Conservation (phyloP, 2,113 vertebrate species). For the Erinaceus europaeus region DNA sequence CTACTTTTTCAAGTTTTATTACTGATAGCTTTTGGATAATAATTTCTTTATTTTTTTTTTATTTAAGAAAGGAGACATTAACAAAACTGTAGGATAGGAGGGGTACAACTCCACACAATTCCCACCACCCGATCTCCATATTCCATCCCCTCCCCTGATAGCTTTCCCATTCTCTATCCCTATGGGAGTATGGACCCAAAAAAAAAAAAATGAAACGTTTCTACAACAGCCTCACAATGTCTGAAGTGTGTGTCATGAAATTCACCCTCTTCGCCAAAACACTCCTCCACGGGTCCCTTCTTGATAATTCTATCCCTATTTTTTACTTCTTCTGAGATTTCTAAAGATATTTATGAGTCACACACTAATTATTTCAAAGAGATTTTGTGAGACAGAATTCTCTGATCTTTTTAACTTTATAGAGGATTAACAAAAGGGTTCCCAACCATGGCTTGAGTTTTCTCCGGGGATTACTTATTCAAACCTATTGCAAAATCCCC, state of each 20-base stretch:
- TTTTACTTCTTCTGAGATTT: background rate
- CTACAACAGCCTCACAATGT: background rate
- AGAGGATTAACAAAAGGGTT: background rate
- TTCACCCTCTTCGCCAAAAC: background rate
- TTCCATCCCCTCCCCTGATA: too few relatives aligned
- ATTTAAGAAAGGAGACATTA: too few relatives aligned
- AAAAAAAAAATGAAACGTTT: background rate
- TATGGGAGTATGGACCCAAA: too few relatives aligned
- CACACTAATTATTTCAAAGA: constrained; percentile 11
- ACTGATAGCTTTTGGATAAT: too few relatives aligned
- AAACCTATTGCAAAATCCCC: background rate
- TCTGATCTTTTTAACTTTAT: background rate
- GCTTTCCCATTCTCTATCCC: too few relatives aligned
- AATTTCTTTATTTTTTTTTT: too few relatives aligned
- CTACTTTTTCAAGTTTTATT: too few relatives aligned
- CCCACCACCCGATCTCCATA: too few relatives aligned
- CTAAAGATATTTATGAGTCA: background rate
- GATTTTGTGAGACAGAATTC: background rate
- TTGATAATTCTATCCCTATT: background rate
- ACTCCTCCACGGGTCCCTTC: background rate
- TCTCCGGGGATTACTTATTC: background rate
- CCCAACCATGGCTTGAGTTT: background rate
- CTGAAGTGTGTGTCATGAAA: background rate
- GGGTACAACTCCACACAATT: too few relatives aligned
- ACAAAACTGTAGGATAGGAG: too few relatives aligned